phyloP scores from a whole-genome alignment of 2,113 vertebrate genomes.

The chimpanzee (Pan troglodytes) region NHGRI_mPanTro3-v2.1_pri NC_072398.2:94173501-94174000 shows the following conservation, averaged over 20 bases:
- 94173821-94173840: neutral
- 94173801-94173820: neutral
- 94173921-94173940: neutral
- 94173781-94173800: neutral
- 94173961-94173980: neutral
- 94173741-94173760: neutral
- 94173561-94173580: neutral
- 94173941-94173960: neutral
- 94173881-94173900: neutral
- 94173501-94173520: neutral
- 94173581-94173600: neutral
- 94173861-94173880: neutral
- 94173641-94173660: neutral
- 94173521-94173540: neutral
- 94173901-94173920: neutral
- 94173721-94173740: neutral
- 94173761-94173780: neutral
- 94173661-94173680: neutral
- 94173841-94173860: fast-evolving
- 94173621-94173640: neutral
- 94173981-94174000: neutral
- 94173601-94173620: neutral
- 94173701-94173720: neutral
- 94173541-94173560: neutral
- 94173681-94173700: neutral